Evolutionary conservation across 1,140 invertebrate species (phyloP).

Genomic region (Samia ricini): DNA sequence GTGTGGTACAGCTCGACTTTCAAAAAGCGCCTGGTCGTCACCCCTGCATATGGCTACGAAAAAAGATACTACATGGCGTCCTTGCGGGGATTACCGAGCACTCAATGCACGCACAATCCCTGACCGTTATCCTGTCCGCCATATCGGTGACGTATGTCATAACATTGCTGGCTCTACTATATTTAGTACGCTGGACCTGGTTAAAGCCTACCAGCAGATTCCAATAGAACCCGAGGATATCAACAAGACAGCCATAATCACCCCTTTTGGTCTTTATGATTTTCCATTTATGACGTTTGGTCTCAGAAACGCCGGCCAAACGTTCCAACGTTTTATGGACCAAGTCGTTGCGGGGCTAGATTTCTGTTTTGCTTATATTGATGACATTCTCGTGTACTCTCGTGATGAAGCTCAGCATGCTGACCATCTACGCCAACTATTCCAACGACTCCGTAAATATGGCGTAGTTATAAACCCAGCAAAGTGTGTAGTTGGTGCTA

Average conservation of each 20-base stretch:
- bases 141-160: constrained; percentile 10
- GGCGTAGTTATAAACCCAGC: constrained; percentile 7
- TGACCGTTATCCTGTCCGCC: constrained; percentile 3
- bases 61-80: constrained; percentile 10
- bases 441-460: constrained; percentile 3
- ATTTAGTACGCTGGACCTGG: too few species aligned
- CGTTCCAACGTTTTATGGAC: too few species aligned
- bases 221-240: neutral
- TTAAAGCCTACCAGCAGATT: neutral
- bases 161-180: constrained; percentile 7
- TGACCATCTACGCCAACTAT: neutral
- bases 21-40: constrained; percentile 15
- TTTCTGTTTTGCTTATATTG: neutral
- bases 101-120: constrained; percentile 7
- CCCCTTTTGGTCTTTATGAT: too few species aligned
- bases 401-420: too few species aligned
- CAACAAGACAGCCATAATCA: neutral
- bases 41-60: constrained; percentile 14
- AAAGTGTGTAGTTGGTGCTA: constrained; percentile 12
- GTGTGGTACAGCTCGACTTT: constrained; percentile 7
- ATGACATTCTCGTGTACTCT: constrained; percentile 3
- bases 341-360: too few species aligned
- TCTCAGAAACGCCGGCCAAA: neutral
- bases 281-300: neutral
- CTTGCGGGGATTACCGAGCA: constrained; percentile 15